These are phyloP conservation scores for Antheraea pernyi DNA, from an alignment of 1,140 invertebrate species.

Conservation along the genomic window DNA sequence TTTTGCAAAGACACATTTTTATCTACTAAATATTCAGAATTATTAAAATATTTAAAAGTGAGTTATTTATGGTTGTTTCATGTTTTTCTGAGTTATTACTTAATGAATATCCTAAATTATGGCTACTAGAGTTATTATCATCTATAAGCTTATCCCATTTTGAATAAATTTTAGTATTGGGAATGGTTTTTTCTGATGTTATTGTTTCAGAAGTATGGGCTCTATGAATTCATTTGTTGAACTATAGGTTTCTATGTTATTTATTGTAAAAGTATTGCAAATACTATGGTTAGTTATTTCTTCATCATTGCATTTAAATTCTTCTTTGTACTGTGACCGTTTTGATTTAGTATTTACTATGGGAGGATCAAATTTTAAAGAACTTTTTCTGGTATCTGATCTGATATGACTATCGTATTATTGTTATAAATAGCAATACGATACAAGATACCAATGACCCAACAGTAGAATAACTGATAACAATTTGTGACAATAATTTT, in stretches of 20 bases:
- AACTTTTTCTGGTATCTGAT: neutral
- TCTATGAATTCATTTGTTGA: neutral
- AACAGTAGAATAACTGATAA: no score
- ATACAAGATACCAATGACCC: no score
- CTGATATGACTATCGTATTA: no score
- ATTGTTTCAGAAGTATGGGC: no score
- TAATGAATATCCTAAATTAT: neutral
- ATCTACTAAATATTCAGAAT: neutral
- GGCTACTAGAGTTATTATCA: neutral
- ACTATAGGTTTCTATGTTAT: neutral
- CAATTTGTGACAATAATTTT: no score
- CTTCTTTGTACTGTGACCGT: constrained; percentile 45
- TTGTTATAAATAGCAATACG: no score
- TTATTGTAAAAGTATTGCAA: neutral
- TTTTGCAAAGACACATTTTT: neutral
- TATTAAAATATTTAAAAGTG: neutral
- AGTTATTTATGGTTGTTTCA: neutral
- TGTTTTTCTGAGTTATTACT: neutral
- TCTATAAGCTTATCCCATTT: neutral
- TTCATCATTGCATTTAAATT: neutral
- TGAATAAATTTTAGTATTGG: neutral
- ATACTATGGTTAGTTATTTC: neutral
- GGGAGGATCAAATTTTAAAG: constrained; percentile 19
- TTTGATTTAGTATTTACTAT: constrained; percentile 37
- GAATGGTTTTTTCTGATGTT: no score